Percentiles rank a stretch among this genome's conserved stretches.
Evolutionary conservation across 2,797 vertebrate species (phyloP).

Genomic region (Odontamblyopus lacepedii): DNA sequence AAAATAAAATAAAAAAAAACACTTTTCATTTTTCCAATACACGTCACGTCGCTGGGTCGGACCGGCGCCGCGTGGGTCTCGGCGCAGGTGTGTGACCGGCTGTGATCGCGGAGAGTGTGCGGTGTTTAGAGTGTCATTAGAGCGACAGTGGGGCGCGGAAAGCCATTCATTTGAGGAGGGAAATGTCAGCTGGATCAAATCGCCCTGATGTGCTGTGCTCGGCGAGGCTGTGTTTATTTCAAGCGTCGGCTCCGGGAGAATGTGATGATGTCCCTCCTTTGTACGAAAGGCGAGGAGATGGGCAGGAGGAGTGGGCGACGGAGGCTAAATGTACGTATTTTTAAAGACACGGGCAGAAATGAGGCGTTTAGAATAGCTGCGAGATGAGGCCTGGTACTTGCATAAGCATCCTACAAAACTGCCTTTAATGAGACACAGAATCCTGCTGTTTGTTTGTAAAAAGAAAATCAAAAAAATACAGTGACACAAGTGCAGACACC

Average conservation of each 20-base stretch:
- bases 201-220: slow-evolving; percentile 17
- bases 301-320: too few species aligned
- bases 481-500: too few species aligned
- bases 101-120: slow-evolving; percentile 62
- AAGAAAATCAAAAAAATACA: too few species aligned
- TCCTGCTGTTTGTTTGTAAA: too few species aligned
- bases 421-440: too few species aligned
- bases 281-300: not conserved
- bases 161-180: slow-evolving; percentile 21
- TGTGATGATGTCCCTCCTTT: not conserved
- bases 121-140: slow-evolving; percentile 66
- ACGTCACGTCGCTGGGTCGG: slow-evolving; percentile 59
- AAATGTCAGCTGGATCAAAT: slow-evolving; percentile 26
- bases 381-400: too few species aligned
- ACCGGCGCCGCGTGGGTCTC: slow-evolving; percentile 38
- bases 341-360: too few species aligned
- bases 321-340: not conserved
- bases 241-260: not conserved
- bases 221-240: not conserved
- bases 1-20: slow-evolving; percentile 15
- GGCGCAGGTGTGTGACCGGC: slow-evolving; percentile 49
- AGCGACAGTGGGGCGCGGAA: slow-evolving; percentile 47
- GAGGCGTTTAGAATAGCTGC: too few species aligned
- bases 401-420: too few species aligned
- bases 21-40: slow-evolving; percentile 67